A percentile compares a stretch with the other conserved stretches of the same genome.
Conservation (phyloP, 53 echinoderm and acorn worm genomes). For the Echinometra lucunter region DNA sequence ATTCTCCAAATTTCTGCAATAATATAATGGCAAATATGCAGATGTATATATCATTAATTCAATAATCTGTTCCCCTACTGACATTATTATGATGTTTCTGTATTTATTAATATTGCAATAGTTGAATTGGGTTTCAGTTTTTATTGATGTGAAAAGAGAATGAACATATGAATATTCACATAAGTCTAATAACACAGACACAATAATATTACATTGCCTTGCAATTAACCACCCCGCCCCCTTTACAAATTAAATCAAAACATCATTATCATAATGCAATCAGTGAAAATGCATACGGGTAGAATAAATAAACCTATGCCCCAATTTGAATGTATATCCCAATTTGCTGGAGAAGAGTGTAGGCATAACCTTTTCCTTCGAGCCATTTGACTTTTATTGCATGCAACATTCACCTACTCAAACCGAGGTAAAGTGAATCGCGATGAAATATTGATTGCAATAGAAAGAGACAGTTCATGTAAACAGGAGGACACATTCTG, state of each 20-base stretch:
- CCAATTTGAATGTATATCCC: background rate
- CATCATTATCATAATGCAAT: background rate
- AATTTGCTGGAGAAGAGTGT: background rate
- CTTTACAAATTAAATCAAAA: background rate
- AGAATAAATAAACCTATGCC: background rate
- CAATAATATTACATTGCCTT: background rate
- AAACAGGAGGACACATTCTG: slow-evolving; percentile 16
- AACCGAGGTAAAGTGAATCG: slow-evolving; percentile 2
- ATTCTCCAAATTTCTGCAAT: too few species aligned
- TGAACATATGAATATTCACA: too few species aligned
- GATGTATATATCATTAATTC: too few species aligned
- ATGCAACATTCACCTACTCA: background rate
- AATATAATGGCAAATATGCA: too few species aligned
- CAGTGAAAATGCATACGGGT: background rate
- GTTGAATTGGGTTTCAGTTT: too few species aligned
- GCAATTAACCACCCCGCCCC: background rate
- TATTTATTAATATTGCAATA: too few species aligned
- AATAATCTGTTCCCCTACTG: too few species aligned
- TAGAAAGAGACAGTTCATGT: slow-evolving; percentile 44
- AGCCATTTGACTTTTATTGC: background rate
- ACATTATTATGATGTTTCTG: too few species aligned
- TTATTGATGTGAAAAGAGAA: too few species aligned
- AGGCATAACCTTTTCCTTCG: background rate
- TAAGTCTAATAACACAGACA: too few species aligned
- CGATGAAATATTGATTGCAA: slow-evolving; percentile 41